Base-by-base conservation (phyloP, 2,113 vertebrate genomes). In the Nipponia nippon region DNA sequence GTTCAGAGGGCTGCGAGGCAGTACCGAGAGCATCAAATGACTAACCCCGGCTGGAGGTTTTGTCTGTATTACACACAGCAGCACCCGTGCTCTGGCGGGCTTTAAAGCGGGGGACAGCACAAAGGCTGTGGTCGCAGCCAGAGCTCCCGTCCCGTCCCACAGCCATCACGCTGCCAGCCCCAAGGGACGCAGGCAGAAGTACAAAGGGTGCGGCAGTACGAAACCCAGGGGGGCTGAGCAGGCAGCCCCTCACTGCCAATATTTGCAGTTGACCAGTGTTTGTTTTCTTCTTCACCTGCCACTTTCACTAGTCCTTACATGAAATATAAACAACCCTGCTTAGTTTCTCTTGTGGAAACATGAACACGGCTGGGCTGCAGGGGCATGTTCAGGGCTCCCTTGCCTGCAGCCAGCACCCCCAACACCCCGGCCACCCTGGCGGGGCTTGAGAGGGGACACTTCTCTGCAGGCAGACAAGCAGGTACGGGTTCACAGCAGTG, bases 51-150 rank as follows among this genome's bases (percentile, higher is more conserved):
- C 12, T 27, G 0, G 62, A 76, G 84, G 47, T 52, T 90, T 80
- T 95, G 89, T 96, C 90, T 85, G 47, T 83, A 65, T 96, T 52
- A 96, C 92, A 16, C 87, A 72, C 47, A 2, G 50, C 81, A 84
- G 78, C 65, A 6, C 38, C 73, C 3, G 0, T 26, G 20, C 55
- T 55, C 56, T 1, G 1, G 62, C 4, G 1, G 72, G 53, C 46
- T 83, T 52, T 27, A 14, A 78, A n/a, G 76, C 1, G 0, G 7
- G 50, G 50, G 11, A 36, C 13, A 17, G 47, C 61, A 10, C 3
- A 1, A 25, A 17, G 79, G 90, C 44, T 63, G 76, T 6, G 47
- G 36, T 22, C 6, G 1, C 65, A 77, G 19, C 30, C 69, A 3
- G 55, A 87, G 42, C 62, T 63, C 38, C 56, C 16, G 21, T 66